Conservation (phyloP, 2,113 vertebrate species). For the Protomyctophum bolini region DNA sequence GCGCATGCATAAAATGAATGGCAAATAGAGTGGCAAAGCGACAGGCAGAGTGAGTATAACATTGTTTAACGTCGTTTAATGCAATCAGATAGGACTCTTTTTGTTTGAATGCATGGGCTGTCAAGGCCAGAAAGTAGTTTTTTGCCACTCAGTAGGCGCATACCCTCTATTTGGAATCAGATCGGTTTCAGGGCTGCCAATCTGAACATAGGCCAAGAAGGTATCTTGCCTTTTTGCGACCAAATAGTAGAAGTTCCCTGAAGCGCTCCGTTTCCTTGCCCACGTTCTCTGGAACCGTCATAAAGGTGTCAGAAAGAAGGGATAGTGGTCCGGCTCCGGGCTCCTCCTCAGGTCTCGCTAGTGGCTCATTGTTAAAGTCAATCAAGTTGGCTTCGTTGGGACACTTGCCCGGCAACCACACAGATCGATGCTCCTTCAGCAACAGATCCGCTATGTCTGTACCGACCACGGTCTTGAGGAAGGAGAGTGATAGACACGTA, state of each 20-base stretch:
- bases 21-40: too few species aligned
- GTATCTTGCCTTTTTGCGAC: constrained; percentile 88
- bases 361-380: constrained; percentile 92
- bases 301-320: constrained; percentile 87
- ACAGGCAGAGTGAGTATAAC: too few species aligned
- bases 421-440: constrained; percentile 91
- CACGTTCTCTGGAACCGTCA: constrained; percentile 73
- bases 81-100: too few species aligned
- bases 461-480: constrained; percentile 91
- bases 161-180: too few species aligned
- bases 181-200: too few species aligned
- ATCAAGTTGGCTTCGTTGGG: constrained; percentile 96
- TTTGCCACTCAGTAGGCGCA: too few species aligned
- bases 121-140: too few species aligned
- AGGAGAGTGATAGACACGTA: not conserved
- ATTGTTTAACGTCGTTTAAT: too few species aligned
- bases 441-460: constrained; percentile 95
- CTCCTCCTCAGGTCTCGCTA: constrained; percentile 88
- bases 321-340: constrained; percentile 89
- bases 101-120: too few species aligned
- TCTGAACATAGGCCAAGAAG: too few species aligned
- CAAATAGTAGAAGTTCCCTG: constrained; percentile 94
- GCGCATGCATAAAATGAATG: not conserved
- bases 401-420: constrained; percentile 96
- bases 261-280: constrained; percentile 94